Evolutionary conservation across 2,888 invertebrate genomes (phyloP).

Genomic region (Steinernema hermaphroditum): DNA sequence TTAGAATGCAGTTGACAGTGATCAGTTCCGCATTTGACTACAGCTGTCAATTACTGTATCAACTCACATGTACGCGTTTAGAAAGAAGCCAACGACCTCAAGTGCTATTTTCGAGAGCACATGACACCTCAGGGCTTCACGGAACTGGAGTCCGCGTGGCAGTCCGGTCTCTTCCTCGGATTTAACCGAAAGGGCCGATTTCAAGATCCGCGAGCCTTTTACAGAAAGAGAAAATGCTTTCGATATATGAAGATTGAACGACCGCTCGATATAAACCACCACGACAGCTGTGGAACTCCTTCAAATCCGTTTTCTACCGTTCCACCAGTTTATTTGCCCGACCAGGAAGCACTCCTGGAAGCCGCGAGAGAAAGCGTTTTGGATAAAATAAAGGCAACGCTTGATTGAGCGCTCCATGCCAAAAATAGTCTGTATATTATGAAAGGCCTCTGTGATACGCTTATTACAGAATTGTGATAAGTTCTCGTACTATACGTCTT

Average conservation of each 20-base stretch:
- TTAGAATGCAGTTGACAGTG: too few relatives aligned
- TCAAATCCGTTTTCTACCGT: not conserved
- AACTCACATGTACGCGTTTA: too few relatives aligned
- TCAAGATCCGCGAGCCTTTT: constrained; percentile 37
- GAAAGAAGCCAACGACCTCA: constrained; percentile 36
- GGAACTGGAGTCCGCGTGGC: constrained; percentile 44
- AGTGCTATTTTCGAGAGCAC: constrained; percentile 44
- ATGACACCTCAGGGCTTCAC: constrained; percentile 44
- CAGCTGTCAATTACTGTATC: too few relatives aligned
- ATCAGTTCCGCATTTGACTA: too few relatives aligned
- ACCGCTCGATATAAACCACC: not conserved
- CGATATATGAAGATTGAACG: constrained; percentile 41
- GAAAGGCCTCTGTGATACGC: not conserved
- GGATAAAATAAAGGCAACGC: constrained; percentile 2
- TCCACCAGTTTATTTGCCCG: not conserved
- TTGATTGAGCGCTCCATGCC: not conserved
- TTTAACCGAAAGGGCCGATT: constrained; percentile 46
- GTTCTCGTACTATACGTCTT: not conserved
- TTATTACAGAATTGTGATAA: not conserved
- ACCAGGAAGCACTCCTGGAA: not conserved
- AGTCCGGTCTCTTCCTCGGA: constrained; percentile 42
- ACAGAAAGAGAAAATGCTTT: constrained; percentile 42
- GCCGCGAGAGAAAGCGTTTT: not conserved
- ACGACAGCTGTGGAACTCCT: not conserved
- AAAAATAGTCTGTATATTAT: not conserved